A percentile compares a stretch with the other conserved stretches of the same genome.
These are phyloP conservation scores for Carlito syrichta DNA, from an alignment of 2,113 vertebrate species.

Conservation along the genomic window DNA sequence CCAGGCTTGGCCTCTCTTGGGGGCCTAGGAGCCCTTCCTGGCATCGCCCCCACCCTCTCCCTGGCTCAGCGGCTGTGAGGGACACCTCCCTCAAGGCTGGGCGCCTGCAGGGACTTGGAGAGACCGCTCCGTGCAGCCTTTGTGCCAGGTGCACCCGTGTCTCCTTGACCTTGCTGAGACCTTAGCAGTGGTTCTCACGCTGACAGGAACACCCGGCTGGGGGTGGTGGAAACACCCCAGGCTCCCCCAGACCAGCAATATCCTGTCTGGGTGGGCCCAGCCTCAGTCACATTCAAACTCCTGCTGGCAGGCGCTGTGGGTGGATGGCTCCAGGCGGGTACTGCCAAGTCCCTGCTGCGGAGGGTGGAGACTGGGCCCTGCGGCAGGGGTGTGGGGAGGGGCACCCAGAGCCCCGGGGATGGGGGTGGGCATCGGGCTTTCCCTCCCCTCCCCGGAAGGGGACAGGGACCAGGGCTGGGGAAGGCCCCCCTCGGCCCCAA, in stretches of 20 bases:
- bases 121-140: not conserved
- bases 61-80: no score
- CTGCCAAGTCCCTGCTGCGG: not conserved
- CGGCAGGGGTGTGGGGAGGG: rapidly evolving
- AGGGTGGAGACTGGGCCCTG: not conserved
- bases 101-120: not conserved
- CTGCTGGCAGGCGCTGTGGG: not conserved
- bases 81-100: not conserved
- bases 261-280: not conserved
- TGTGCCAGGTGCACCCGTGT: rapidly evolving
- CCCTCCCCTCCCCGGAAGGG: no score
- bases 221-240: not conserved
- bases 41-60: not conserved
- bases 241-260: not conserved
- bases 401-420: not conserved
- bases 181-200: not conserved
- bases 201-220: not conserved
- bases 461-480: not conserved
- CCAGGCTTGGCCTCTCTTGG: not conserved
- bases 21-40: not conserved
- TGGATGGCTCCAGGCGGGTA: not conserved
- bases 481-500: not conserved
- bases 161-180: not conserved
- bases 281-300: not conserved
- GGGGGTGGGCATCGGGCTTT: not conserved